Evolutionary conservation across 30 jellyfish, hydroid and myxozoan species (phyloP).

Genomic region (Aurelia sp.): DNA sequence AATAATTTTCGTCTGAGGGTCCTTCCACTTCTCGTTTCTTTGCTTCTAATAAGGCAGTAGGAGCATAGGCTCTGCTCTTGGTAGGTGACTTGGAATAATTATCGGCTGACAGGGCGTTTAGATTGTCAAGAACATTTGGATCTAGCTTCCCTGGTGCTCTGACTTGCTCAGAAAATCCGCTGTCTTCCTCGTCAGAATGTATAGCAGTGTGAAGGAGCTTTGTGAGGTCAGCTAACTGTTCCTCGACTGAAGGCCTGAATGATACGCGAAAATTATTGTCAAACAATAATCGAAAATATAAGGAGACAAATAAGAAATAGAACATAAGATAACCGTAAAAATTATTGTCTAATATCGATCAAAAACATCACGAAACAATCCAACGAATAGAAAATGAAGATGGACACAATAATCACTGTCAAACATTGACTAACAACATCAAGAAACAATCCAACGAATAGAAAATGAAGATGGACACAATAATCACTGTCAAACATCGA

Average conservation of each 20-base stretch:
- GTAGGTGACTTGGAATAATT: constrained; percentile 68
- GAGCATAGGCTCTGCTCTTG: constrained; percentile 51
- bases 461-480: no score
- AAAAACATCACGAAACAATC: no score
- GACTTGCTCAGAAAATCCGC: constrained; percentile 37
- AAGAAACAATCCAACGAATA: no score
- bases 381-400: no score
- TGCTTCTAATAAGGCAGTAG: constrained; percentile 62
- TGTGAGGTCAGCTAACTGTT: constrained; percentile 85
- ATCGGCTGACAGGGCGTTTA: constrained; percentile 62
- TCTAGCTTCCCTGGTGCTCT: constrained; percentile 89
- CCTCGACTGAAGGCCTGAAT: constrained; percentile 86
- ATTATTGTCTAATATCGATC: no score
- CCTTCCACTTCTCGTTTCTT: constrained; percentile 66
- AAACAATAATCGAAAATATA: no score
- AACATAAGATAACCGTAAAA: no score
- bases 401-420: no score
- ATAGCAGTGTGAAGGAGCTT: constrained; percentile 86
- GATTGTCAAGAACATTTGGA: constrained; percentile 59
- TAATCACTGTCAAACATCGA: no score
- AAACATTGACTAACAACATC: no score
- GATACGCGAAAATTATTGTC: no score
- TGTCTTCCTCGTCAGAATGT: constrained; percentile 83
- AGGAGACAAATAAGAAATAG: no score
- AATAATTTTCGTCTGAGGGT: constrained; percentile 39